A percentile compares a stretch with the other conserved stretches of the same genome.
These are phyloP conservation scores for Rhogogaster chlorosoma DNA, from an alignment of 2,888 invertebrate genomes.

Conservation along the genomic window DNA sequence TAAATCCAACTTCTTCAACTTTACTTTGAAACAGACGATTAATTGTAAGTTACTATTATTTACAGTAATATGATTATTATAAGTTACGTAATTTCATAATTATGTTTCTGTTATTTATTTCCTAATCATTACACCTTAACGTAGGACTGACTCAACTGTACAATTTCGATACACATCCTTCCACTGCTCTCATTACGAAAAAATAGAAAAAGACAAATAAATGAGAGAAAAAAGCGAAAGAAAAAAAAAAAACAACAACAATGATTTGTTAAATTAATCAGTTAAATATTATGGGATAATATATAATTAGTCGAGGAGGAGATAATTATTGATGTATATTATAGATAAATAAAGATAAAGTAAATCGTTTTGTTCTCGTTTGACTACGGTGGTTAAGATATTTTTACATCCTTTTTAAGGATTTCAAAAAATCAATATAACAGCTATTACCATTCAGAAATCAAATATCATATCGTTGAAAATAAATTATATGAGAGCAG, in stretches of 20 bases:
- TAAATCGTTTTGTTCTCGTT: slow-evolving; percentile 34
- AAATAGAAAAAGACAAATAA: not conserved
- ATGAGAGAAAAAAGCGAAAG: too few species aligned
- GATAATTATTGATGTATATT: not conserved
- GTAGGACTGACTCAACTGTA: slow-evolving; percentile 48
- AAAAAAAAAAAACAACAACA: not conserved
- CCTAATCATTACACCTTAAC: slow-evolving; percentile 26
- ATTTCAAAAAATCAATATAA: slow-evolving; percentile 58
- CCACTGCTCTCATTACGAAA: slow-evolving; percentile 32
- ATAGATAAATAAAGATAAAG: slow-evolving; percentile 35
- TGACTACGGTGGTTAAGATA: slow-evolving; percentile 54
- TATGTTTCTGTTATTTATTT: slow-evolving; percentile 50
- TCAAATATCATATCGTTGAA: slow-evolving; percentile 28
- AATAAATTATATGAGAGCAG: slow-evolving; percentile 45
- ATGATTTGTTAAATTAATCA: slow-evolving; percentile 22
- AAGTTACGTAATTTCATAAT: slow-evolving; percentile 48
- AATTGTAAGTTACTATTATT: slow-evolving; percentile 42
- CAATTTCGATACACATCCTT: slow-evolving; percentile 30
- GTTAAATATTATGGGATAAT: slow-evolving; percentile 16
- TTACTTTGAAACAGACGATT: slow-evolving; percentile 41
- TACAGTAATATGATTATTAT: slow-evolving; percentile 48
- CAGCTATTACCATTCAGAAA: not conserved
- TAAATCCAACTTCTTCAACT: slow-evolving; percentile 28
- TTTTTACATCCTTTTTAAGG: slow-evolving; percentile 74
- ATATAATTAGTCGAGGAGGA: slow-evolving; percentile 7